Conservation (phyloP, 2,888 invertebrate genomes). For the Protodeltote pygarga region DNA sequence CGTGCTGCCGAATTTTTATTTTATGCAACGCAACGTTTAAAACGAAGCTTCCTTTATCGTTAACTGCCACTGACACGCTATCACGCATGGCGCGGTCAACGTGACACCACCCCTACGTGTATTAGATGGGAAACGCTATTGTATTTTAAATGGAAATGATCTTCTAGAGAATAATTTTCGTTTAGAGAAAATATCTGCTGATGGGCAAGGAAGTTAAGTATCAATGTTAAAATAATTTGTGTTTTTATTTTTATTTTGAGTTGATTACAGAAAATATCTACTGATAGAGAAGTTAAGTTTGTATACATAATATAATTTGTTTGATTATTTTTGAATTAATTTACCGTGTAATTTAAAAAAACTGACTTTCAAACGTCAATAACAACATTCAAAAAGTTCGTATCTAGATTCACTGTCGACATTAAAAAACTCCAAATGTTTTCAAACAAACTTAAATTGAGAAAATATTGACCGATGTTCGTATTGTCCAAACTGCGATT, state of each 20-base stretch:
- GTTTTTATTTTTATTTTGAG: too few species aligned
- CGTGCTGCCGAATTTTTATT: constrained; percentile 19
- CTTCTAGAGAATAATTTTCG: neutral
- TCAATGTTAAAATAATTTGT: too few species aligned
- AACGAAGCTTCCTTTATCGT: constrained; percentile 44
- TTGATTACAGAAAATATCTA: too few species aligned
- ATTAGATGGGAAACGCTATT: constrained; percentile 17
- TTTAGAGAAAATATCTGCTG: neutral
- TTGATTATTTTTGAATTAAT: too few species aligned
- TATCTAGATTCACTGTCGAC: neutral
- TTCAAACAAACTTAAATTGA: constrained; percentile 32
- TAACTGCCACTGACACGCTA: constrained; percentile 51
- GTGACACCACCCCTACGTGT: constrained; percentile 12
- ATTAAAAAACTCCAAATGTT: constrained; percentile 1
- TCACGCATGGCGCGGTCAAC: constrained; percentile 23
- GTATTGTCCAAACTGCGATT: constrained; percentile 27
- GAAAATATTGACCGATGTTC: constrained; percentile 29
- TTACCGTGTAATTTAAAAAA: too few species aligned
- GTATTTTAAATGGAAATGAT: constrained; percentile 27
- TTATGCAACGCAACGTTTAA: constrained; percentile 23
- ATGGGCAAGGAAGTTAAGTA: too few species aligned
- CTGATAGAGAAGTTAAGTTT: too few species aligned
- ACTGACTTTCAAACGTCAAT: too few species aligned
- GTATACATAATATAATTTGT: too few species aligned
- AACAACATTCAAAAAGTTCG: neutral